Conservation (phyloP, 2,113 vertebrate species). For the Bubo scandiacus region DNA sequence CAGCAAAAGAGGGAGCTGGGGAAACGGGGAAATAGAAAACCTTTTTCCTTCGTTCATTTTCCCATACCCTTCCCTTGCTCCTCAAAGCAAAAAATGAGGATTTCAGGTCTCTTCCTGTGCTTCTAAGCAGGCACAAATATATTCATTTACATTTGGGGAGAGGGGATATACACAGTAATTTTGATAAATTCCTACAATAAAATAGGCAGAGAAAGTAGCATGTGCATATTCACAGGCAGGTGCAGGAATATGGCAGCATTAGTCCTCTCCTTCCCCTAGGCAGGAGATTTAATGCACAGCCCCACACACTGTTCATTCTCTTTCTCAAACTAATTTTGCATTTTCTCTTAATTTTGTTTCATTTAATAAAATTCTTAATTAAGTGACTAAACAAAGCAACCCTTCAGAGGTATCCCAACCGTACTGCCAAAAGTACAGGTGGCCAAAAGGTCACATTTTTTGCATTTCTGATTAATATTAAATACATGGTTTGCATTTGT, state of each 20-base stretch:
- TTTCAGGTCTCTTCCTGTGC: not conserved
- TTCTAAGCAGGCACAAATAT: not conserved
- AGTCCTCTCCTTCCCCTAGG: not conserved
- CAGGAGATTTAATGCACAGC: not conserved
- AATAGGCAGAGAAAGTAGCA: not conserved
- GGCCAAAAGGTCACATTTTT: not conserved
- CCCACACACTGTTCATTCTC: not conserved
- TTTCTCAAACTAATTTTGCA: not conserved
- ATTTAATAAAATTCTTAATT: not conserved
- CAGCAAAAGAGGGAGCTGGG: not conserved
- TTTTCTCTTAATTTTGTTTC: not conserved
- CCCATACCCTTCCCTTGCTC: not conserved
- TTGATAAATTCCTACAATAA: not conserved
- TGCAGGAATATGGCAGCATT: not conserved
- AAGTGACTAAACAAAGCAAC: not conserved
- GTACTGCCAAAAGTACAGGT: rapidly evolving
- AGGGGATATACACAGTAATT: not conserved
- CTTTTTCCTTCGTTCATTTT: not conserved
- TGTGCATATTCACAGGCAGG: not conserved
- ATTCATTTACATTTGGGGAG: not conserved
- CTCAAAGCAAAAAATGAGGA: not conserved
- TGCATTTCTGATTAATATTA: not conserved
- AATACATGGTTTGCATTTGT: not conserved
- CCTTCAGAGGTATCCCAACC: not conserved
- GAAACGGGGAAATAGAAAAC: not conserved